Conservation (phyloP, 2,113 vertebrate genomes). For the Hucho hucho region DNA sequence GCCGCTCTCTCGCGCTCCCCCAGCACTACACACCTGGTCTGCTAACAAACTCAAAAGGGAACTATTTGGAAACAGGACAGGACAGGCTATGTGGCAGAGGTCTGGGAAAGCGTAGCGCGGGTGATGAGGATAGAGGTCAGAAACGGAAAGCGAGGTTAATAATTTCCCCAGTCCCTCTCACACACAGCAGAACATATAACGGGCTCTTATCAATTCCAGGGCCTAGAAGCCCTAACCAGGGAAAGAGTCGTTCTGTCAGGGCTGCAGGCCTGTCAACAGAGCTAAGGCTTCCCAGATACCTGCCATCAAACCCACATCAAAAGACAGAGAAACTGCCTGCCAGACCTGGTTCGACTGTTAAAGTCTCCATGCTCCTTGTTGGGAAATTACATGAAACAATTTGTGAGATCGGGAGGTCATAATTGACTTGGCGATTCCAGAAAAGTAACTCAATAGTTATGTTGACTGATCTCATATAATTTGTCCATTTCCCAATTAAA, state of each 20-base stretch:
- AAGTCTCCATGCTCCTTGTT: constrained; percentile 1
- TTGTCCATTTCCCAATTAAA: background rate
- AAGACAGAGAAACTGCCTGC: constrained; percentile 36
- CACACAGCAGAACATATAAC: constrained; percentile 26
- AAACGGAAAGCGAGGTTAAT: constrained; percentile 30
- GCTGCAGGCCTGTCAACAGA: constrained; percentile 27
- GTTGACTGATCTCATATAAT: background rate
- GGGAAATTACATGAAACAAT: constrained; percentile 9
- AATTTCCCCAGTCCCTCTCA: constrained; percentile 31
- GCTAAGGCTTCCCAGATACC: constrained; percentile 25
- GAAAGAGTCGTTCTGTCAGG: constrained; percentile 5
- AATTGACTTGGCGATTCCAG: constrained; percentile 14
- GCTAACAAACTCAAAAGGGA: constrained; percentile 34
- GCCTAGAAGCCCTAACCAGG: constrained; percentile 13
- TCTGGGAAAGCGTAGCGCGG: constrained; percentile 34
- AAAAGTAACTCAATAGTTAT: constrained; percentile 1
- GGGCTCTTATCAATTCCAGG: constrained; percentile 38
- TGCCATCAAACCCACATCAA: constrained; percentile 39
- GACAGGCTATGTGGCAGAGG: constrained; percentile 2
- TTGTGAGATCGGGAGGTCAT: constrained; percentile 13
- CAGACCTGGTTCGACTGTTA: constrained; percentile 25
- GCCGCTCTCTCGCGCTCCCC: too few relatives aligned
- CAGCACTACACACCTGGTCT: background rate
- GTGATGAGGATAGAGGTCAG: constrained; percentile 15
- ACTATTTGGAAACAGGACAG: constrained; percentile 27